These are phyloP conservation scores for Phasianus colchicus DNA, from an alignment of 2,113 vertebrate genomes.

Conservation along the genomic window DNA sequence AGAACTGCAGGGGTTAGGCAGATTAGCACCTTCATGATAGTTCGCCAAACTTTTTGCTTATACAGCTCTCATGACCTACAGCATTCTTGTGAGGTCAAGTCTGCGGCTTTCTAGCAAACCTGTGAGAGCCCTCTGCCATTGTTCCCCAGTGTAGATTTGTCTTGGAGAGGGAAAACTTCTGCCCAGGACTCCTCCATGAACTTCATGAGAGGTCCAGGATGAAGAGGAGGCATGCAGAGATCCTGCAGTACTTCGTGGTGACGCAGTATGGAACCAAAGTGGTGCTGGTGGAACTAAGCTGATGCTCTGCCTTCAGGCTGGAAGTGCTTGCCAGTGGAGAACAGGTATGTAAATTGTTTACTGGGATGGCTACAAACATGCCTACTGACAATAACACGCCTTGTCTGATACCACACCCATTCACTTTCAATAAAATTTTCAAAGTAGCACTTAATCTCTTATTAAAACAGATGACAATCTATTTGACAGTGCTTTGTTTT, in stretches of 20 bases:
- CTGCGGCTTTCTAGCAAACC: not conserved
- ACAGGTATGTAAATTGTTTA: not conserved
- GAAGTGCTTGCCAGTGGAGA: not conserved
- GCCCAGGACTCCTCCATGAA: not conserved
- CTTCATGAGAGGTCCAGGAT: not conserved
- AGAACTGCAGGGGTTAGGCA: not conserved
- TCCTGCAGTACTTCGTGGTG: not conserved
- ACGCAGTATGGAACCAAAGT: not conserved
- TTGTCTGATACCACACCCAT: not conserved
- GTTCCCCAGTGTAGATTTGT: not conserved
- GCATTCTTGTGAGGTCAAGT: not conserved
- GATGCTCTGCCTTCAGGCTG: not conserved
- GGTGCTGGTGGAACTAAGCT: not conserved
- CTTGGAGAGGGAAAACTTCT: not conserved
- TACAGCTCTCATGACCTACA: not conserved
- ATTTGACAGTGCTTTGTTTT: not conserved
- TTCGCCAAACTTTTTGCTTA: not conserved
- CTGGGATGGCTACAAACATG: not conserved
- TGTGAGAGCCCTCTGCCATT: not conserved
- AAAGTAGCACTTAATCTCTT: not conserved
- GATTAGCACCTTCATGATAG: not conserved
- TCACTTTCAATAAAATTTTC: not conserved
- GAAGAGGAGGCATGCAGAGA: not conserved
- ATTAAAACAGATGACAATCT: not conserved
- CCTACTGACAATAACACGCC: not conserved